Percentiles rank a stretch among this genome's conserved stretches.
Conservation (phyloP, 2,888 invertebrate genomes). For the Belgica antarctica region DNA sequence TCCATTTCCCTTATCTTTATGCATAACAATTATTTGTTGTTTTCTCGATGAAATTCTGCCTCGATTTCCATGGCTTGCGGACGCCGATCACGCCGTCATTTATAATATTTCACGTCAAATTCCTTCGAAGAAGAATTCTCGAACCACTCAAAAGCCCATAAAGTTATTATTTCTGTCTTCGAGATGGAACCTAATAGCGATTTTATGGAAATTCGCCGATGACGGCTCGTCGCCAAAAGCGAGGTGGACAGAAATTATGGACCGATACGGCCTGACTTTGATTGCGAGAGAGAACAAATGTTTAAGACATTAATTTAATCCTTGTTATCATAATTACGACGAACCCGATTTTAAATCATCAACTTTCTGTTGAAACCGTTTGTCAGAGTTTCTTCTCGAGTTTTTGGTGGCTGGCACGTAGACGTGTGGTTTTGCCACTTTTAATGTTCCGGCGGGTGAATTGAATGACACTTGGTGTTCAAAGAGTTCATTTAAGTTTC, state of each 20-base stretch:
- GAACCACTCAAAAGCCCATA: constrained; percentile 28
- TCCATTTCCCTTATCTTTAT: constrained; percentile 44
- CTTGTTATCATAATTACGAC: constrained; percentile 35
- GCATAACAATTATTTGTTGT: constrained; percentile 41
- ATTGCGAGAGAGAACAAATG: constrained; percentile 15
- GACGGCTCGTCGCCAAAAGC: constrained; percentile 20
- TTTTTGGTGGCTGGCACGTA: no score
- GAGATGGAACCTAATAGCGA: constrained; percentile 30
- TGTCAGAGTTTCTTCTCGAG: constrained; percentile 16
- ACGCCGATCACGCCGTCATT: neutral
- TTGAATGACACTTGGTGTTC: no score
- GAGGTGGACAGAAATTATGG: constrained; percentile 12
- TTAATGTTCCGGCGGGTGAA: no score
- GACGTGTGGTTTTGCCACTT: no score
- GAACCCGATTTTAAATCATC: no score
- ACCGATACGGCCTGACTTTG: no score
- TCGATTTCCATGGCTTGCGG: neutral
- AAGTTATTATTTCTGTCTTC: constrained; percentile 39
- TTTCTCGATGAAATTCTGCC: neutral
- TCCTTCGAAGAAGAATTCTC: no score
- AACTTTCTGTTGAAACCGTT: neutral
- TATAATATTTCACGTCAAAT: no score
- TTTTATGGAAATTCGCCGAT: constrained; percentile 34
- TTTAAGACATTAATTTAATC: constrained; percentile 37
- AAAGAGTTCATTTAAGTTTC: no score